Base-by-base conservation (phyloP, 2,888 invertebrate species). In the Machimus rusticus region DNA sequence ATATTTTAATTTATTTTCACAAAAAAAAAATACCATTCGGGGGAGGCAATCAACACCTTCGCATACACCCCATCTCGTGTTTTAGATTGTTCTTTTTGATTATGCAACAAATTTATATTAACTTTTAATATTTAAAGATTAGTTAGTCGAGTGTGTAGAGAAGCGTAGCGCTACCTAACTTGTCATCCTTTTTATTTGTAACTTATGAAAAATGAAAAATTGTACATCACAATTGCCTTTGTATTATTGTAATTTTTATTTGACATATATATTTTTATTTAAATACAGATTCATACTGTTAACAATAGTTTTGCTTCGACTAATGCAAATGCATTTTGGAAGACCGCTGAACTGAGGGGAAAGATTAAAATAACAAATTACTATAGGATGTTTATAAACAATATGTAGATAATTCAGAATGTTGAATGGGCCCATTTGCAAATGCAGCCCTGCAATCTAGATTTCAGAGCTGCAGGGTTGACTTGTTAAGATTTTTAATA, bases 1-100 rank as follows among this genome's bases (percentile, higher is more conserved):
- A 87, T 88, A 88, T 88, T 81, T 87, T 88, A 86, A 87, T 88
- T 88, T 87, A 87, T 88, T 88, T 88, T 88, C 88, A 88, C 87
- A 88, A 88, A 88, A 46, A 9, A 2, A 46, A 46, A 46, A 46
- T 2, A 39, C 37, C 82, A 78, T 31, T 34, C 78, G 86, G 43
- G 51, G 79, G 66, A 74, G 74, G 34, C 85, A 85, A 31, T 31
- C n/a, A 85, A 85, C 43, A 74, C 43, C 31, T 39, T 19, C 31
- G 51, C 82, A 57, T 31, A 39, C 16, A 51, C 57, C 82, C 57
- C 84, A 88, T 87, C 85, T 88, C 87, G 43, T 84, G 84, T 87
- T 87, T 88, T 88, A 88, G 85, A 74, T 85, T 85, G 79, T 88
- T 88, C 87, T 87, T 82, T 39, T 81, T 85, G 31, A 74, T 85